Evolutionary conservation across 1,140 invertebrate genomes (phyloP).

Genomic region (Neodiprion fabricii): DNA sequence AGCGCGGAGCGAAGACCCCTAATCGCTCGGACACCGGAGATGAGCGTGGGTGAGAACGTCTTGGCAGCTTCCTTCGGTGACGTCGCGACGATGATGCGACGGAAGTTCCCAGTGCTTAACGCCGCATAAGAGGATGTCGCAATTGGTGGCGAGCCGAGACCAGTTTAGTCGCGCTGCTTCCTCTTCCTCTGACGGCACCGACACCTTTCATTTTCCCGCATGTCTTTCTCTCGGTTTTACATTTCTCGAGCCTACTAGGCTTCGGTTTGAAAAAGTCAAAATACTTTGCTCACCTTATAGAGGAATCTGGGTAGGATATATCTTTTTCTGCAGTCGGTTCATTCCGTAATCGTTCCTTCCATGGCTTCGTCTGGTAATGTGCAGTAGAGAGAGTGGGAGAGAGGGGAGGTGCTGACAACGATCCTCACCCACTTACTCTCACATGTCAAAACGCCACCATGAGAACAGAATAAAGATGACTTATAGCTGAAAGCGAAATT

Average conservation of each 20-base stretch:
- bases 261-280: neutral
- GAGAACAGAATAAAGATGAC: too few species aligned
- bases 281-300: too few species aligned
- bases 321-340: too few species aligned
- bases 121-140: slow-evolving; percentile 55
- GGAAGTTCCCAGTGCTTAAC: slow-evolving; percentile 45
- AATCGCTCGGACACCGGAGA: neutral
- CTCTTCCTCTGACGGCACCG: slow-evolving; percentile 46
- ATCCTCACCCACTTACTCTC: too few species aligned
- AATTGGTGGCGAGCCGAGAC: slow-evolving; percentile 58
- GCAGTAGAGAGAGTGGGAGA: too few species aligned
- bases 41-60: slow-evolving; percentile 50
- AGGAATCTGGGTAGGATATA: too few species aligned
- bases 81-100: slow-evolving; percentile 33
- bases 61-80: slow-evolving; percentile 53
- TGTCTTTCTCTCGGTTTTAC: neutral
- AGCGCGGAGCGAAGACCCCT: neutral
- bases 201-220: neutral
- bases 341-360: too few species aligned
- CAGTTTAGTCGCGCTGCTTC: slow-evolving; percentile 52
- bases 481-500: too few species aligned
- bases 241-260: neutral
- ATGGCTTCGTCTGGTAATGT: too few species aligned
- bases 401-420: too few species aligned
- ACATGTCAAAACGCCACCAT: too few species aligned